Percentiles rank a stretch among this genome's conserved stretches.
These are phyloP conservation scores for Apotomis turbidana DNA, from an alignment of 2,888 invertebrate genomes.

Conservation along the genomic window DNA sequence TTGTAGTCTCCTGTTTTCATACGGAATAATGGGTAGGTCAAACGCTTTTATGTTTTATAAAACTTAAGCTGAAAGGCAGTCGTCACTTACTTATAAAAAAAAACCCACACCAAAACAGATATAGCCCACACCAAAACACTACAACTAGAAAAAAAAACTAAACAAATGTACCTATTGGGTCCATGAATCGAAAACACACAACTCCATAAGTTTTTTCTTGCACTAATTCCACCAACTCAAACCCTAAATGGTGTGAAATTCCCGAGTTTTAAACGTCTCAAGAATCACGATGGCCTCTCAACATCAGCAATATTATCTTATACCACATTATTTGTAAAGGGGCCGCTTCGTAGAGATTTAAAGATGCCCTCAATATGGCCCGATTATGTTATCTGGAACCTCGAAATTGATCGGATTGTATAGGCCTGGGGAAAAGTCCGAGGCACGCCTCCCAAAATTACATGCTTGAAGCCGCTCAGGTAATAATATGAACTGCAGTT, in stretches of 20 bases:
- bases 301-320: conserved; percentile 11
- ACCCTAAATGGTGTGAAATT: not conserved
- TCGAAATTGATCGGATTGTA: conserved; percentile 68
- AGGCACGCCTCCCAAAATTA: conserved; percentile 67
- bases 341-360: conserved; percentile 50
- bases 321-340: conserved; percentile 15
- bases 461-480: conserved; percentile 47
- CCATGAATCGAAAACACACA: too few relatives aligned
- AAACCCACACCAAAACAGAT: too few relatives aligned
- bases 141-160: too few relatives aligned
- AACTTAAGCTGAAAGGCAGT: too few relatives aligned
- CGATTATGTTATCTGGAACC: conserved; percentile 66
- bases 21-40: too few relatives aligned
- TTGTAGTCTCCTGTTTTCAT: too few relatives aligned
- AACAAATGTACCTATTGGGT: too few relatives aligned
- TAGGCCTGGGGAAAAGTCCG: conserved; percentile 51
- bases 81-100: too few relatives aligned
- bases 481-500: conserved; percentile 34
- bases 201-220: too few relatives aligned
- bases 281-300: conserved; percentile 11
- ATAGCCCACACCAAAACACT: too few relatives aligned
- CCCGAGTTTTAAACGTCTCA: not conserved
- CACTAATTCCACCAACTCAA: not conserved
- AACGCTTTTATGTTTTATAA: too few relatives aligned
- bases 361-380: conserved; percentile 66